Percentiles rank a stretch among this genome's conserved stretches.
phyloP scores from a whole-genome alignment of 2,797 vertebrate genomes.

The Emydoidea blandingii region DNA sequence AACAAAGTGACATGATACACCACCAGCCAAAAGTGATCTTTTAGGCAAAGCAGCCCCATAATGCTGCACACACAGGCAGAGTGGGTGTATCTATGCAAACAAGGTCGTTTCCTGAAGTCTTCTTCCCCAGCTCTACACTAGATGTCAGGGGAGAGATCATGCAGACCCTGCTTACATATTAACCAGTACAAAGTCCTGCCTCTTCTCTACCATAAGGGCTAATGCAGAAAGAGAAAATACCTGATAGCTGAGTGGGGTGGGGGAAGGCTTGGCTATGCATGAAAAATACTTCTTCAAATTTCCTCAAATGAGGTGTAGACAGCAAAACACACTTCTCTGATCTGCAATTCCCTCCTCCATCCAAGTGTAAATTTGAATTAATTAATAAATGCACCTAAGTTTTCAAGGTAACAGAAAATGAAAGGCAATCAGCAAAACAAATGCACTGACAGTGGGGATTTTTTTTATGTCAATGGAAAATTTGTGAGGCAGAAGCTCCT shows the following conservation, averaged over 20 bases:
- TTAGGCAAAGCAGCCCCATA: too few relatives aligned
- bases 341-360: constrained; percentile 66
- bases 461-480: constrained; percentile 24
- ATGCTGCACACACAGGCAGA: too few relatives aligned
- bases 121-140: too few relatives aligned
- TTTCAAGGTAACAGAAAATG: constrained; percentile 70
- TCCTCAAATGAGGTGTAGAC: constrained; percentile 54
- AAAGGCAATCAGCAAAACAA: constrained; percentile 55
- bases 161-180: background rate
- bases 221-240: constrained; percentile 10
- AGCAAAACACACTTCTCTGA: constrained; percentile 46
- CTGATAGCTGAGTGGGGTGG: background rate
- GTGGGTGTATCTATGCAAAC: too few relatives aligned
- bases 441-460: constrained; percentile 42
- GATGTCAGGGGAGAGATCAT: too few relatives aligned
- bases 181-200: background rate
- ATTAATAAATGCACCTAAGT: constrained; percentile 55
- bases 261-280: background rate
- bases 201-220: background rate
- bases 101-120: too few relatives aligned
- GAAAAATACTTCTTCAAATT: background rate
- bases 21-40: too few relatives aligned
- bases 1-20: too few relatives aligned
- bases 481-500: constrained; percentile 45
- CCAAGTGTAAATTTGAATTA: constrained; percentile 69